These are phyloP conservation scores for Heteromormyrus szaboi DNA, from an alignment of 2,797 vertebrate species.

Conservation along the genomic window DNA sequence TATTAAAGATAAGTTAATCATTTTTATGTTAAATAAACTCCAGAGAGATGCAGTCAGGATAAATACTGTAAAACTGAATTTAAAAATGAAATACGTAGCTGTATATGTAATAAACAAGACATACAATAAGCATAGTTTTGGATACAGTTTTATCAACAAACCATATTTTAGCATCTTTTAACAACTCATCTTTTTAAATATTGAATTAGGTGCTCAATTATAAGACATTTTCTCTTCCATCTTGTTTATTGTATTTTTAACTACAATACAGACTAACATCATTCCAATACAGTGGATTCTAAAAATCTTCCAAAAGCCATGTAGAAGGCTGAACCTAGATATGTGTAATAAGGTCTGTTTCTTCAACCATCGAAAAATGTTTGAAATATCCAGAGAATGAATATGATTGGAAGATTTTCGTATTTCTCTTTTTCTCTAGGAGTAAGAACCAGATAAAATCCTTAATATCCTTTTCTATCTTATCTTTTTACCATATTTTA, in stretches of 20 bases:
- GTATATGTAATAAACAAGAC: background rate
- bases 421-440: conserved; percentile 24
- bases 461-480: conserved; percentile 24
- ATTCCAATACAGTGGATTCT: background rate
- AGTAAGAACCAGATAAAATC: conserved; percentile 24
- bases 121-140: background rate
- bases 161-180: background rate
- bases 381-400: background rate
- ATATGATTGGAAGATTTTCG: background rate
- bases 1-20: background rate
- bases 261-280: background rate
- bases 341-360: background rate
- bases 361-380: background rate
- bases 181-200: background rate
- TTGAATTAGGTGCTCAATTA: background rate
- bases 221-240: background rate
- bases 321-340: background rate
- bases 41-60: background rate
- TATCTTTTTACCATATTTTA: conserved; percentile 37
- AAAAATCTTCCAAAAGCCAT: background rate
- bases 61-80: background rate
- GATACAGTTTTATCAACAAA: background rate
- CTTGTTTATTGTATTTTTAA: background rate
- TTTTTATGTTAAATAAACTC: background rate
- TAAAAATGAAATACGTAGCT: background rate